Conservation (phyloP, 2,113 vertebrate genomes). For the Glaucidium brasilianum region DNA sequence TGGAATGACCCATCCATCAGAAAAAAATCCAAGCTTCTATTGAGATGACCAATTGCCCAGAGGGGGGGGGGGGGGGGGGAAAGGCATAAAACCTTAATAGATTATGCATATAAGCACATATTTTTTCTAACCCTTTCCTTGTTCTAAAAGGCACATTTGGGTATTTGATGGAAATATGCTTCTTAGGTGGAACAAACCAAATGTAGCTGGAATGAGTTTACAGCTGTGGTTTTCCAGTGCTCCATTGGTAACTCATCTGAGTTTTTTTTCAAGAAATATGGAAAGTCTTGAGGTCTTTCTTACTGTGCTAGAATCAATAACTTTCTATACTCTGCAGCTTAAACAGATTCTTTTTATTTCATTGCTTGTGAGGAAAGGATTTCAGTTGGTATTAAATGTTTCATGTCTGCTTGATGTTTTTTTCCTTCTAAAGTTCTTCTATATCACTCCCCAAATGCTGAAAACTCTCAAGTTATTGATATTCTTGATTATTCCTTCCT, state of each 20-base stretch:
- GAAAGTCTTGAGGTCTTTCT: neutral
- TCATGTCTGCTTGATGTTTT: neutral
- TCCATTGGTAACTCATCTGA: neutral
- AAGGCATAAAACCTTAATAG: neutral
- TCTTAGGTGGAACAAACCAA: neutral
- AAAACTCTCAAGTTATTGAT: neutral
- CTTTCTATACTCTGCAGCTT: neutral
- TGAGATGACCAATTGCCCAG: neutral
- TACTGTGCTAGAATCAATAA: neutral
- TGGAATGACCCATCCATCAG: neutral
- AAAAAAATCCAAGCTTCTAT: neutral
- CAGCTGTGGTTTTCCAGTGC: neutral
- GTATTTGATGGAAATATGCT: neutral
- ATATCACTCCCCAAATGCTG: neutral
- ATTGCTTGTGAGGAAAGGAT: neutral
- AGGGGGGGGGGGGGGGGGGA: accelerated
- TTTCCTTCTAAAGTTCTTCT: neutral
- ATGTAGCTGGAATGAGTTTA: neutral
- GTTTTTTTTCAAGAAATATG: neutral
- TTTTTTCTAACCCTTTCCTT: neutral
- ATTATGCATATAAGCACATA: neutral
- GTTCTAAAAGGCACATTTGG: neutral
- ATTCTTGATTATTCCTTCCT: neutral
- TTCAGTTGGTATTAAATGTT: neutral
- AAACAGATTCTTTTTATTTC: neutral